These are phyloP conservation scores for Proctacanthus coquilletti DNA, from an alignment of 1,140 invertebrate species.

Conservation along the genomic window DNA sequence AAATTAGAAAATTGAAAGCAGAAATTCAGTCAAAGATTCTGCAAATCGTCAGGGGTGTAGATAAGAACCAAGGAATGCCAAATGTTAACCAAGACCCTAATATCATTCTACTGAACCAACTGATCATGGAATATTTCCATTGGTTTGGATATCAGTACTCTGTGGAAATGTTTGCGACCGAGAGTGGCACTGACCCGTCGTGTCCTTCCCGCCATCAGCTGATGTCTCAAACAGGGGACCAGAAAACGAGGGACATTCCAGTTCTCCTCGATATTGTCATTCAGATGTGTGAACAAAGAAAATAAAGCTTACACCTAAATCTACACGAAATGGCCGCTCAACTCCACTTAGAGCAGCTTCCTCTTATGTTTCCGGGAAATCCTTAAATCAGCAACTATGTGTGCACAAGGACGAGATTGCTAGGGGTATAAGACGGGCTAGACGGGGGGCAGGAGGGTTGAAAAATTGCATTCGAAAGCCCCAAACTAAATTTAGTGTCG, in stretches of 20 bases:
- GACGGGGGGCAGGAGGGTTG: too few species aligned
- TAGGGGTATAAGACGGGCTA: too few species aligned
- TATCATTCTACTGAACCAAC: conserved; percentile 10
- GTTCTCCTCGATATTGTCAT: conserved; percentile 12
- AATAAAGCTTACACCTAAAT: too few species aligned
- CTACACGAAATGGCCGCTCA: too few species aligned
- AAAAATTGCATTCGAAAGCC: too few species aligned
- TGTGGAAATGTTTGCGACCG: conserved; percentile 15
- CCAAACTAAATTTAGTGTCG: too few species aligned
- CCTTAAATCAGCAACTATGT: too few species aligned
- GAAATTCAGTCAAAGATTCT: not conserved
- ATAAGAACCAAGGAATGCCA: not conserved
- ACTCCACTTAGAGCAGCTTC: too few species aligned
- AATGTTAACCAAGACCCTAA: not conserved
- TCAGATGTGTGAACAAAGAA: not conserved
- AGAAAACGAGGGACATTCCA: conserved; percentile 10
- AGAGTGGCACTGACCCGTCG: conserved; percentile 8
- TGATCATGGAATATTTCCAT: conserved; percentile 16
- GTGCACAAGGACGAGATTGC: too few species aligned
- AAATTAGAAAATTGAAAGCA: not conserved
- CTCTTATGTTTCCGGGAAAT: too few species aligned
- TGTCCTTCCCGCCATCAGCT: conserved; percentile 8
- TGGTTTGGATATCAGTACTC: conserved; percentile 21
- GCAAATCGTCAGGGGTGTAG: not conserved
- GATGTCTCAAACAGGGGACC: conserved; percentile 2